These are phyloP conservation scores for Cololabis saira DNA, from an alignment of 2,113 vertebrate genomes.

Conservation along the genomic window DNA sequence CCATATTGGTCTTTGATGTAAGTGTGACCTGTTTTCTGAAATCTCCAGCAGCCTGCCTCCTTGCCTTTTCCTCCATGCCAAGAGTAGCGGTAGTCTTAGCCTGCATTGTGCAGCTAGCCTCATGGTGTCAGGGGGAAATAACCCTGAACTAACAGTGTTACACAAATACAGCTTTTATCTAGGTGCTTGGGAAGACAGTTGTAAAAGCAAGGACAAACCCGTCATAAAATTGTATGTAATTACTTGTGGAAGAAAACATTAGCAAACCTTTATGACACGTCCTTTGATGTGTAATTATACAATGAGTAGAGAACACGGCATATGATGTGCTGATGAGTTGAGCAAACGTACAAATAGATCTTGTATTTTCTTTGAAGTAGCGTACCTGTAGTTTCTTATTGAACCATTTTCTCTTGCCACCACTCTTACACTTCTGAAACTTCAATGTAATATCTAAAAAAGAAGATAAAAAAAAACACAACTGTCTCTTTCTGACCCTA, in stretches of 20 bases:
- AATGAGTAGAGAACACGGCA: conserved; percentile 20
- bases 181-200: conserved; percentile 19
- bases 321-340: conserved; percentile 26
- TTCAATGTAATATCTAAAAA: too few species aligned
- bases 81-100: conserved; percentile 46
- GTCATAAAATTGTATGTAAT: conserved; percentile 24
- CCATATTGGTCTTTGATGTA: conserved; percentile 75
- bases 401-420: conserved; percentile 2
- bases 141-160: conserved; percentile 31
- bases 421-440: conserved; percentile 14
- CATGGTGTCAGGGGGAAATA: conserved; percentile 13
- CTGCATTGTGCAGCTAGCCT: conserved; percentile 49
- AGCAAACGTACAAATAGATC: conserved; percentile 24
- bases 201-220: conserved; percentile 17
- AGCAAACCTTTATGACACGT: too few species aligned
- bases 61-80: conserved; percentile 63
- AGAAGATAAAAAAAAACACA: too few species aligned
- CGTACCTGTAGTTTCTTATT: conserved; percentile 10
- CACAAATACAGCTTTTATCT: conserved; percentile 37
- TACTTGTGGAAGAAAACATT: background rate
- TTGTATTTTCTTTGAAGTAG: conserved; percentile 35
- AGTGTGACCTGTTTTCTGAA: conserved; percentile 78
- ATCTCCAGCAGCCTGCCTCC: conserved; percentile 59
- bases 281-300: conserved; percentile 6
- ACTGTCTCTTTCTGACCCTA: too few species aligned